Evolutionary conservation across 2,888 invertebrate species (phyloP), one percentile per base, ranked within the genome.

Genomic region (Heterodera filipjevi): DNA sequence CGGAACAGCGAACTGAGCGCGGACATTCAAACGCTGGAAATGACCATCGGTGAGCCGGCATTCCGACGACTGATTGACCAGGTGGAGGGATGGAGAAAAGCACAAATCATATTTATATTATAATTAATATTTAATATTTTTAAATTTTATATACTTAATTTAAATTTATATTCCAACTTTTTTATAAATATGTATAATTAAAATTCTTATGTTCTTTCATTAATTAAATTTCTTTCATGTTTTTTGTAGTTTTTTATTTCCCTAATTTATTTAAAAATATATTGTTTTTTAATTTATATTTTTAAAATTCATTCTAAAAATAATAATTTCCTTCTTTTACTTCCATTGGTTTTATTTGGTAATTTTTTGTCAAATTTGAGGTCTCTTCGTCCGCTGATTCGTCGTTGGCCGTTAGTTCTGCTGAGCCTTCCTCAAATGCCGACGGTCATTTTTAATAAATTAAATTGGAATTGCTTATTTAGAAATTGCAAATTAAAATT

Each of bases 1-100:
- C 68, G 77, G 64, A 81, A 81, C 74, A 79, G 68, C 19, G 80
- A 73, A 46, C 66, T 81, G 44, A 82, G 80, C n/a, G 66, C 66
- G 66, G 77, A 74, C 59, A 75, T 81, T 77, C 80, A 79, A 71
- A 80, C 81, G 74, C 79, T 84, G 73, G 79, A 81, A n/a, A 39
- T 35, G 77, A 74, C 78, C 71, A 76, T 78, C 74, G 53, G 59
- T 1, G 79, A 77, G 59, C 76, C 70, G 10, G 46, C 77, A 14
- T 71, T 77, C 30, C 71, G 68, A 16, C 76, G 44, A n/a, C 39
- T 70, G 33, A 39, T 66, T 66, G 77, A 68, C n/a, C 39, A 44
- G 33, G 76, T 68, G 14, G 53, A 12, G 8, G n/a, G 30, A 22
- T 64, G 6, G 27, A 66, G 39, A 27, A 22, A 10, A 12, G n/a